Percentiles rank a stretch among this genome's conserved stretches.
phyloP scores from a whole-genome alignment of 2,797 vertebrate genomes.

The Enteromius argenteus region DNA sequence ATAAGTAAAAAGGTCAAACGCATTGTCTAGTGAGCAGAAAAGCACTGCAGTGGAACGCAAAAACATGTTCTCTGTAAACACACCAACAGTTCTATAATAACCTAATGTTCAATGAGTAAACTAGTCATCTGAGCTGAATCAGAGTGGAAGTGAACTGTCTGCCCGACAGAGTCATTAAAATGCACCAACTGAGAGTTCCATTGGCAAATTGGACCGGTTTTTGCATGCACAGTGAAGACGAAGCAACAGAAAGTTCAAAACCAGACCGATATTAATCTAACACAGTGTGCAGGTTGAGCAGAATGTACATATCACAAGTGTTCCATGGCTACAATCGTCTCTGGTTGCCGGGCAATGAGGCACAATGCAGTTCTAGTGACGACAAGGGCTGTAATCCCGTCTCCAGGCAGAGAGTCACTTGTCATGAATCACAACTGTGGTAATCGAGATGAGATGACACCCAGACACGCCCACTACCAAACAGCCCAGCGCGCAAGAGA shows the following conservation, averaged over 20 bases:
- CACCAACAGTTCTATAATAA: not conserved
- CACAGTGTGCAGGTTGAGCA: not conserved
- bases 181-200: not conserved
- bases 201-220: not conserved
- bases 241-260: slow-evolving; percentile 9
- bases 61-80: not conserved
- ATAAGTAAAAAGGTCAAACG: not conserved
- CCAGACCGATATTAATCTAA: slow-evolving; percentile 5
- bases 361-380: slow-evolving; percentile 74
- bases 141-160: not conserved
- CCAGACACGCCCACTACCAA: slow-evolving; percentile 74
- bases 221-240: not conserved
- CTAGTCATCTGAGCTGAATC: not conserved
- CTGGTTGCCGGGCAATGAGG: slow-evolving; percentile 73
- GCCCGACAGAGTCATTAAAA: not conserved
- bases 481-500: slow-evolving; percentile 64
- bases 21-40: not conserved
- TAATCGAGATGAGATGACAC: slow-evolving; percentile 78
- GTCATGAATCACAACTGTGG: slow-evolving; percentile 78
- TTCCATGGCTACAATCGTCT: slow-evolving; percentile 8
- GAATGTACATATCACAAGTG: not conserved
- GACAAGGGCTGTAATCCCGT: slow-evolving; percentile 80
- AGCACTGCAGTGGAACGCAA: not conserved
- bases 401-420: slow-evolving; percentile 74
- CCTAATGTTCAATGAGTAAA: not conserved